A percentile compares a stretch with the other conserved stretches of the same genome.
phyloP scores from a whole-genome alignment of 2,888 invertebrate species.

The Brenthis daphne region DNA sequence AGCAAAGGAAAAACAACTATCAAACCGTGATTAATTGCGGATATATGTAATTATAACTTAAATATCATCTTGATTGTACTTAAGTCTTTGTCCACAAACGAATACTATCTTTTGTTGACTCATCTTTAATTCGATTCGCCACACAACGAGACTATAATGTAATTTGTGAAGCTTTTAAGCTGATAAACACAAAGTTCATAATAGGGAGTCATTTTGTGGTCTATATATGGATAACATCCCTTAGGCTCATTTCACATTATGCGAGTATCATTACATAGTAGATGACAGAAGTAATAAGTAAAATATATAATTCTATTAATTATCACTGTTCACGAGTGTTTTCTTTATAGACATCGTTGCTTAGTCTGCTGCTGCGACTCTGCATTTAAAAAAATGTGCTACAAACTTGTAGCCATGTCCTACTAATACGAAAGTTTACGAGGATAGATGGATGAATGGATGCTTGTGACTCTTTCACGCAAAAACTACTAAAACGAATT shows the following conservation, averaged over 20 bases:
- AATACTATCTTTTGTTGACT: constrained; percentile 43
- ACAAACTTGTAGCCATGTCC: no score
- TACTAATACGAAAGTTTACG: no score
- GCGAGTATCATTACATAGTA: background rate
- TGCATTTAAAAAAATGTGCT: no score
- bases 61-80: background rate
- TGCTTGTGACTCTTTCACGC: no score
- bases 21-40: background rate
- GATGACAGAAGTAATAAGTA: background rate
- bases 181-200: background rate
- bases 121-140: constrained; percentile 51
- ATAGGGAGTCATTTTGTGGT: background rate
- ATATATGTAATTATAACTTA: background rate
- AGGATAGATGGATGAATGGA: no score
- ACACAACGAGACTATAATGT: constrained; percentile 18
- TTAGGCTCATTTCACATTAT: constrained; percentile 27
- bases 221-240: constrained; percentile 37
- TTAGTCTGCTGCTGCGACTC: no score
- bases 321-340: no score
- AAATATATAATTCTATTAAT: background rate
- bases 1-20: background rate
- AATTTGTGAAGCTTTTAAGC: background rate
- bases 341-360: no score
- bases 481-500: no score
- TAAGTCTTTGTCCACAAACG: constrained; percentile 27